Evolutionary conservation across 2,797 vertebrate genomes (phyloP), one percentile per base, ranked within the genome.

Genomic region (Hemibagrus guttatus): DNA sequence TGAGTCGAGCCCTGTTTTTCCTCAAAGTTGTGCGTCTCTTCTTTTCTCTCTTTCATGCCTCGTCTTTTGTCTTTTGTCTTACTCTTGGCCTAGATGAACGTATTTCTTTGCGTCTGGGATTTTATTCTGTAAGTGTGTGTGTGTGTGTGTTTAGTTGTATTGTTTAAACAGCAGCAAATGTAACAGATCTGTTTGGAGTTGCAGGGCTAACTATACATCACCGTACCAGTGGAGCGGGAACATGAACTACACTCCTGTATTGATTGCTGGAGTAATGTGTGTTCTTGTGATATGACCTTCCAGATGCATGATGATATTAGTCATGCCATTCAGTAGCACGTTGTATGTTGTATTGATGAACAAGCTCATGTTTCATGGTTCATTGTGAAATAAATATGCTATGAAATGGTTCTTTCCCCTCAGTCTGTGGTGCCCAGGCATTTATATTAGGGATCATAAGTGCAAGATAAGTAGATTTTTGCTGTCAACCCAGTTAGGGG

Each of bases 1-100:
- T 9, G 87, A 83, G 84, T 81, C 66, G 81, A 81, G 42, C 61
- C 68, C 42, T 52, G 83, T 61, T 63, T 84, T 49, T 39, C 23
- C 9, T 81, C 23, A 72, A 11, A 59, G 68, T 76, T 35, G 2
- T 39, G 12, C 6, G 23, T 80, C 35, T 59, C n/a, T 52, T 19
- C 21, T 71, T 28, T 28, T 21, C 8, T 52, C 31, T 31, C 8
- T 54, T 39, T 71, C 14, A 8, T 56, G 9, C 13, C 56, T 12
- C 26, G 49, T 39, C 35, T 42, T 80, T 26, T 56, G 52, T 12
- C 52, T 72, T 64, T 78, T 9, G 26, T 64, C 16, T 16, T 76
- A 17, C 35, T 63, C 7, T 79, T 63, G 31, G 35, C 6, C 35
- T 81, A 63, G 56, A 81, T 42, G 23, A 63, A 13, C 26, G 1